These are phyloP conservation scores for Arrhopalites spinosus DNA, from an alignment of 2,888 invertebrate genomes.

Conservation along the genomic window DNA sequence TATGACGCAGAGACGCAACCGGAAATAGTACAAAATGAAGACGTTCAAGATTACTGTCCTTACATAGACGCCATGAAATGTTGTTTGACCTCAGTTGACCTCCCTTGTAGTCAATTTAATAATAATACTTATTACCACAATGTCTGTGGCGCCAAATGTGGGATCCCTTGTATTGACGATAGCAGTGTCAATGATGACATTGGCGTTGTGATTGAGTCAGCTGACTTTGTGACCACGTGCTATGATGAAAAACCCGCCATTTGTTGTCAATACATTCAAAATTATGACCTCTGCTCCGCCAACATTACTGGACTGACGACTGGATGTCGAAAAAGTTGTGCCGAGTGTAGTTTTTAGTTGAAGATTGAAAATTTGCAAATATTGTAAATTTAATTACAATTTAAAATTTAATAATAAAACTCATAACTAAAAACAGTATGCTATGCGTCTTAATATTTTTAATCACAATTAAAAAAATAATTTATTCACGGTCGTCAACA, in stretches of 20 bases:
- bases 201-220: constrained; percentile 4
- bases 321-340: constrained; percentile 9
- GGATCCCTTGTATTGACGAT: constrained; percentile 14
- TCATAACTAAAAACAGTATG: too few species aligned
- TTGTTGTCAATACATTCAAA: neutral
- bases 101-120: constrained; percentile 12
- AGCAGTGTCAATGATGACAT: neutral
- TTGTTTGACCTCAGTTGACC: neutral
- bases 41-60: too few species aligned
- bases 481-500: too few species aligned
- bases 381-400: too few species aligned
- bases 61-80: neutral
- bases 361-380: too few species aligned
- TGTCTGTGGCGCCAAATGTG: constrained; percentile 3
- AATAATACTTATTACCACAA: neutral
- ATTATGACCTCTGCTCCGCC: neutral
- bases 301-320: too few species aligned
- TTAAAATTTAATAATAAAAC: too few species aligned
- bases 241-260: constrained; percentile 14
- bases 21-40: too few species aligned
- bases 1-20: too few species aligned
- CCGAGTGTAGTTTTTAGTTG: too few species aligned
- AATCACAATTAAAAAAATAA: too few species aligned
- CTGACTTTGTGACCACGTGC: neutral
- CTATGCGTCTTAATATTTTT: too few species aligned